Base-by-base conservation (phyloP, 2,888 invertebrate genomes). In the Leucophenga montana region DNA sequence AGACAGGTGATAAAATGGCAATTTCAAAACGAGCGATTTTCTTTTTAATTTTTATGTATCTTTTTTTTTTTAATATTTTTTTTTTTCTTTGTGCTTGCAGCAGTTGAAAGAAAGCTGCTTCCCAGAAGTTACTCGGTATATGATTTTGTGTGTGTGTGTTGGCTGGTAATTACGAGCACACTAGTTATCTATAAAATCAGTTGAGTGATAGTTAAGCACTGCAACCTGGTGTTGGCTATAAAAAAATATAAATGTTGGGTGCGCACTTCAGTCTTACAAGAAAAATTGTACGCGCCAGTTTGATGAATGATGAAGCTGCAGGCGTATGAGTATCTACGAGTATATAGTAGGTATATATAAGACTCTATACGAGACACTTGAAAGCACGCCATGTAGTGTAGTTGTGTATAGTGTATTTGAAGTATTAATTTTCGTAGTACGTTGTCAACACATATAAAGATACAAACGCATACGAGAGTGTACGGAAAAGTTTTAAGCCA, bases 1-100 rank as follows among this genome's bases (percentile, higher is more conserved):
- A 33, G 46, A 48, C 46, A 64, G 62, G 62, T 46, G 62, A 64
- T 64, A 64, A 64, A 64, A 64, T 33, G 62, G 62, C 62, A 64
- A 64, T 64, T 48, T 39, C 39, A 39, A 39, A 39, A 39, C 39
- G 39, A 11, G 39, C 39, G 11, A 39, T 39, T 39, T 39, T 39
- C 39, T 11, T 39, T 39, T 50, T 61, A 68, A 39, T 5, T 39
- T 39, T 39, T 39, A 8, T 39, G 8, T 39, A 11, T 39, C 1
- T 1, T 39, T 39, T 39, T 39, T 39, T 39, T 39, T 39, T 39
- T 39, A 1, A 5, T 39, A 8, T 39, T 39, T 39, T 39, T 11
- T 39, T 39, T 5, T 39, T 11, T 39, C 8, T 39, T 39, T 39
- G 11, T 11, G 31, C 31, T 13, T 27, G n/a, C 6, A 33, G 59